These are phyloP conservation scores for Nyctalus aviator DNA, from an alignment of 2,797 vertebrate species.

Conservation along the genomic window DNA sequence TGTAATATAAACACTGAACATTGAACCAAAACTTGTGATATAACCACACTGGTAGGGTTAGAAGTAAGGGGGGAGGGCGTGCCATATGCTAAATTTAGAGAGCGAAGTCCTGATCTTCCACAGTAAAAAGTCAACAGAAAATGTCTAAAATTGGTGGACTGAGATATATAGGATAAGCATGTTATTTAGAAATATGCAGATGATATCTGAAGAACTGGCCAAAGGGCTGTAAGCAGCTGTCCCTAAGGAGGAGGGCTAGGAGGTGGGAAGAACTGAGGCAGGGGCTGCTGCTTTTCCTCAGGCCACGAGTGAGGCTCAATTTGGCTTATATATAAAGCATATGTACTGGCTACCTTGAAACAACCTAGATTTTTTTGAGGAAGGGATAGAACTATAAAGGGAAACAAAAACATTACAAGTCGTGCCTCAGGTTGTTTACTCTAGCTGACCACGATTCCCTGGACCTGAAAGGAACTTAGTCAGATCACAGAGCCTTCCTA, in stretches of 20 bases:
- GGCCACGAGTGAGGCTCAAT: not conserved
- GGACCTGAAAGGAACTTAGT: not conserved
- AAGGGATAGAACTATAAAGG: constrained; percentile 54
- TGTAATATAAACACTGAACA: not conserved
- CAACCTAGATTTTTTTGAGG: not conserved
- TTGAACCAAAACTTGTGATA: not conserved
- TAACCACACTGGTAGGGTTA: not conserved
- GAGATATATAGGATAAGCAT: not conserved
- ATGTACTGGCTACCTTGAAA: not conserved
- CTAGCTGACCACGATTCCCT: not conserved
- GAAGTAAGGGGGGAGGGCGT: not conserved
- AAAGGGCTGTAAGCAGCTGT: not conserved
- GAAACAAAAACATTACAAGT: constrained; percentile 51
- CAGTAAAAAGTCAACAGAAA: not conserved
- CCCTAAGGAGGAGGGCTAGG: not conserved
- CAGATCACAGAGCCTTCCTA: constrained; percentile 62
- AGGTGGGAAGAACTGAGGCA: not conserved
- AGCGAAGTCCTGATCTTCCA: not conserved
- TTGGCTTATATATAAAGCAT: not conserved
- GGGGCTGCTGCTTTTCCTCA: not conserved
- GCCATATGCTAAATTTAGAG: not conserved
- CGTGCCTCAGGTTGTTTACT: constrained; percentile 45
- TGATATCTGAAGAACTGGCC: not conserved
- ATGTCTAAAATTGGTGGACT: too few relatives aligned
- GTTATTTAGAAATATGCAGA: not conserved